Conservation (phyloP, 1,140 invertebrate species). For the Lasaia peninsularis region DNA sequence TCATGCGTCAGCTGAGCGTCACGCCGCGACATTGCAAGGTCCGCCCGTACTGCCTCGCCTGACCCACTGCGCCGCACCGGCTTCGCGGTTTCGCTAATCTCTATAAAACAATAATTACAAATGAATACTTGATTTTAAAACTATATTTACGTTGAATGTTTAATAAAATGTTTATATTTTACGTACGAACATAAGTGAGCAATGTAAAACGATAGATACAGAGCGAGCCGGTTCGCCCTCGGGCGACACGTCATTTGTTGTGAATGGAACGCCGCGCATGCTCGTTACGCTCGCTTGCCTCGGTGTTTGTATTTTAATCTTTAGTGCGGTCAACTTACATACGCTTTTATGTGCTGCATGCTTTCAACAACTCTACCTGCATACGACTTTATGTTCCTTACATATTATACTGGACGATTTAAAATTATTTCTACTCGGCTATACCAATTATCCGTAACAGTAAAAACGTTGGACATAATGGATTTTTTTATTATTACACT, state of each 20-base stretch:
- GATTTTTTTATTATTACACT: no score
- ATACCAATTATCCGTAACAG: no score
- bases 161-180: not conserved
- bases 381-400: not conserved
- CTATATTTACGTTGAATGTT: not conserved
- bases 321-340: slow-evolving; percentile 21
- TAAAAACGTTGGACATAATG: no score
- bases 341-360: slow-evolving; percentile 15
- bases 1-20: slow-evolving; percentile 73
- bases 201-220: slow-evolving; percentile 29
- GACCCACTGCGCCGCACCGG: slow-evolving; percentile 59
- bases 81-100: slow-evolving; percentile 22
- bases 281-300: slow-evolving; percentile 40
- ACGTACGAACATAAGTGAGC: not conserved
- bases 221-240: slow-evolving; percentile 32
- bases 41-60: slow-evolving; percentile 68
- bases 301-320: slow-evolving; percentile 30
- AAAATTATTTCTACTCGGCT: not conserved
- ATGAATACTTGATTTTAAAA: not conserved
- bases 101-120: slow-evolving; percentile 2
- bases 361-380: slow-evolving; percentile 11
- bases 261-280: slow-evolving; percentile 58
- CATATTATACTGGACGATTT: not conserved
- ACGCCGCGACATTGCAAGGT: slow-evolving; percentile 78
- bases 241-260: slow-evolving; percentile 49